Conservation (phyloP, 2,888 invertebrate species). For the Eulithis testata region DNA sequence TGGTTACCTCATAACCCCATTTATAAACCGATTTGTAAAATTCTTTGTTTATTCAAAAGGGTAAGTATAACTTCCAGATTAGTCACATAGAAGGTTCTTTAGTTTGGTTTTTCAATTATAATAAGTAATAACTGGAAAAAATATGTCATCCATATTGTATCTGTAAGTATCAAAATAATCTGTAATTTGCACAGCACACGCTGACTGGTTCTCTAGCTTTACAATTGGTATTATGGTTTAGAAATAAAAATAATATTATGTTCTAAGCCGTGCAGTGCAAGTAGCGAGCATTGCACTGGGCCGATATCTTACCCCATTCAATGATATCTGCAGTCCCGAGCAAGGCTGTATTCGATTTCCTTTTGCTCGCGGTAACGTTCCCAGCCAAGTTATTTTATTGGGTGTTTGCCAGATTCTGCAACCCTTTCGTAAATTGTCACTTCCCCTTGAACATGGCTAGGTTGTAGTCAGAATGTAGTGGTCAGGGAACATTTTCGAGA, state of each 20-base stretch:
- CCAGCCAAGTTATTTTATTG: conserved; percentile 38
- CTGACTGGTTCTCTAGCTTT: background rate
- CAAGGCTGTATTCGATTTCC: conserved; percentile 34
- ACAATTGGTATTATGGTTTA: background rate
- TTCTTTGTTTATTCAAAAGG: no score
- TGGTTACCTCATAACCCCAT: no score
- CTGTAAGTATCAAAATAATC: no score
- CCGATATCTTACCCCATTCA: conserved; percentile 37
- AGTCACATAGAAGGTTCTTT: no score
- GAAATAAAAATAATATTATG: conserved; percentile 7
- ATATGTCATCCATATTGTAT: no score
- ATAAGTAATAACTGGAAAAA: no score
- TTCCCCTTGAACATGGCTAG: conserved; percentile 15
- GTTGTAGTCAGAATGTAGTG: conserved; percentile 1
- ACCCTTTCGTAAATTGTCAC: conserved; percentile 33
- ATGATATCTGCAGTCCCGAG: conserved; percentile 42
- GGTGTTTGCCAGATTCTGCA: conserved; percentile 35
- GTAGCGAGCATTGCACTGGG: conserved; percentile 33
- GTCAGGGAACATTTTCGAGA: no score
- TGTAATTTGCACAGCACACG: no score
- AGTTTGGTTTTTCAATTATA: no score
- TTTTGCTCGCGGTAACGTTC: conserved; percentile 28
- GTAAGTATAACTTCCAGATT: no score
- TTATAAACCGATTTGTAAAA: no score
- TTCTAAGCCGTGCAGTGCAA: conserved; percentile 17